Base-by-base conservation (phyloP, 2,888 invertebrate genomes). In the Eupithecia insigniata region DNA sequence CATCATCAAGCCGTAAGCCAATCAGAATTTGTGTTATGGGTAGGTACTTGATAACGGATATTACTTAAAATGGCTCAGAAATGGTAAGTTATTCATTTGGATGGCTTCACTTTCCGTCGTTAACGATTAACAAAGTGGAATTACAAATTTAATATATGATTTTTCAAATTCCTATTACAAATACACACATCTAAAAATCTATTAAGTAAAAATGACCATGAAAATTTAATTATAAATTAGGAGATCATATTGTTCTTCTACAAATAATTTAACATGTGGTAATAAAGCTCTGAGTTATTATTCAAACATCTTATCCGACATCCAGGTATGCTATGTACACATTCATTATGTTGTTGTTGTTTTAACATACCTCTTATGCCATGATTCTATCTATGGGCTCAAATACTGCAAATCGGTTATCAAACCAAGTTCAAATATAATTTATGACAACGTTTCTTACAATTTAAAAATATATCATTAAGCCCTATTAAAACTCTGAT, bases 121-220 rank as follows among this genome's bases (percentile, higher is more conserved):
- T 78, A 83, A 83, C 80, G 73, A 86, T 82, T 83, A 81, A 79
- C 76, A 85, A 79, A 83, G 79, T 82, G 80, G 78, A 81, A 82
- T 84, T 82, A 85, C 86, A 89, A 61, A 88, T 82, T 82, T 85
- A 83, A 89, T 89, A 90, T 90, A 90, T 88, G 88, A 88, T 71
- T 55, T 55, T 55, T 84, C 79, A 82, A 83, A 86, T 80, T 81
- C 81, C 87, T 90, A 91, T 85, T 85, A 84, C 86, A 88, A 87
- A 87, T 90, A 90, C 87, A 88, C 86, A 89, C 86, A 81, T 89
- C 89, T 92, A 92, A 87, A 51, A 55, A 88, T 85, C 90, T 93
- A 93, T 91, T 92, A 93, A 93, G 93, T 93, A 93, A 93, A 91
- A 92, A 92, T 90, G 92, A 92, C 92, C 92, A 91, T 92, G 92